These are phyloP conservation scores for Hypsibius dujardini DNA, from an alignment of 1,140 invertebrate species.

Conservation along the genomic window DNA sequence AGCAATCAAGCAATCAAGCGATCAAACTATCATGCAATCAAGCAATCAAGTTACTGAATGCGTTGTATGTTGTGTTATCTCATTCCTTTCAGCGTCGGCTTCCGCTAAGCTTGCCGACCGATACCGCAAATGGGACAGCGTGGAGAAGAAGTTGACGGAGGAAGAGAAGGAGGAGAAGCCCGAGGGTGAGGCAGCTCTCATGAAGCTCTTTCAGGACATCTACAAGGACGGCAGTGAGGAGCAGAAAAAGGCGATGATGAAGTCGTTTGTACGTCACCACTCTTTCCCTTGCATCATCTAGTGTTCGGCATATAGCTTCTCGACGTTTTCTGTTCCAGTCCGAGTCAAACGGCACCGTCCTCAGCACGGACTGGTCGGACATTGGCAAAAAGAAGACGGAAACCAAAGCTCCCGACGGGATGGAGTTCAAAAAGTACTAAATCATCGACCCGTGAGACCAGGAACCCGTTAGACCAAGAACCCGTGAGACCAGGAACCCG, in stretches of 20 bases:
- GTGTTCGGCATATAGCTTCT: slow-evolving; percentile 17
- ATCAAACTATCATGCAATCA: no score
- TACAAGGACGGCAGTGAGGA: slow-evolving; percentile 81
- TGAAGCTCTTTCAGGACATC: slow-evolving; percentile 82
- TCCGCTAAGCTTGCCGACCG: no score
- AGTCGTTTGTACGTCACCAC: slow-evolving; percentile 64
- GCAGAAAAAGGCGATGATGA: slow-evolving; percentile 89
- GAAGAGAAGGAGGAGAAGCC: slow-evolving; percentile 49
- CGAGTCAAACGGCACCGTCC: slow-evolving; percentile 87
- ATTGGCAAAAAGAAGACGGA: slow-evolving; percentile 65
- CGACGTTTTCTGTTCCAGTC: slow-evolving; percentile 38
- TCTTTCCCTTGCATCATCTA: slow-evolving; percentile 12
- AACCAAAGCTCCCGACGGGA: slow-evolving; percentile 79
- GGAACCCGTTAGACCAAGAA: no score
- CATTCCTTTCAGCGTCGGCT: no score
- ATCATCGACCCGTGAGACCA: no score
- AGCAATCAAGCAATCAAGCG: no score
- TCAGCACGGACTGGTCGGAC: slow-evolving; percentile 94
- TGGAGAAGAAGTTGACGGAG: slow-evolving; percentile 57
- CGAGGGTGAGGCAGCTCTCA: slow-evolving; percentile 72
- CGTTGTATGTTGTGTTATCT: no score
- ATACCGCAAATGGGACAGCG: slow-evolving; percentile 59
- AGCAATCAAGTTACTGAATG: no score
- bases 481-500: no score
- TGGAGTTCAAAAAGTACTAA: slow-evolving; percentile 77